A percentile compares a stretch with the other conserved stretches of the same genome.
Evolutionary conservation across 2,888 invertebrate species (phyloP).

Genomic region (Chrysina gloriosa): DNA sequence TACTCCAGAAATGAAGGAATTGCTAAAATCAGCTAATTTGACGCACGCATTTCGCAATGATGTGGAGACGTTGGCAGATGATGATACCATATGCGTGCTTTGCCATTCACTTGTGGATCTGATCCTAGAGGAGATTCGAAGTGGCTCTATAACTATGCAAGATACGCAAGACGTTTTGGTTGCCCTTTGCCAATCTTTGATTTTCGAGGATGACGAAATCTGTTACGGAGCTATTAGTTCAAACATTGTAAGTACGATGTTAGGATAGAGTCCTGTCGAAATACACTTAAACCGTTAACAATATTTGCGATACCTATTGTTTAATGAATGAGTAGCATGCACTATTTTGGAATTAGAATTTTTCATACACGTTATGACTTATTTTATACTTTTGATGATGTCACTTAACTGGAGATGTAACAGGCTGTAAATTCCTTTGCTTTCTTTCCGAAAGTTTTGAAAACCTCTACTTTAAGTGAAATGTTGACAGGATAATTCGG

Average conservation of each 20-base stretch:
- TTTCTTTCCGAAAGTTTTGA: no score
- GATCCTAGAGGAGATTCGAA: slow-evolving; percentile 27
- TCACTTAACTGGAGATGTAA: no score
- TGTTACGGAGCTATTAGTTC: slow-evolving; percentile 71
- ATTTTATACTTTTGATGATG: no score
- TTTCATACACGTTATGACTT: no score
- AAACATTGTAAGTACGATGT: slow-evolving; percentile 71
- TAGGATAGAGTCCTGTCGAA: no score
- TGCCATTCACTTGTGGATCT: slow-evolving; percentile 31
- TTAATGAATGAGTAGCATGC: background rate
- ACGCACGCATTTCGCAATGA: slow-evolving; percentile 24
- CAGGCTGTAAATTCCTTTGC: no score
- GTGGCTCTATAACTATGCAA: background rate
- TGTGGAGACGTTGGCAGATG: slow-evolving; percentile 11
- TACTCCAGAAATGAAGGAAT: slow-evolving; percentile 1
- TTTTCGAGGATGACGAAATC: slow-evolving; percentile 70
- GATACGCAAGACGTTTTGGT: background rate
- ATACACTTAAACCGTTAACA: background rate
- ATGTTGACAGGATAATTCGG: no score
- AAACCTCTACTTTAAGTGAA: no score
- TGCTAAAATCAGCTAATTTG: slow-evolving; percentile 18
- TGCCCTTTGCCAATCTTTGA: slow-evolving; percentile 67
- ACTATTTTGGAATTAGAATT: no score
- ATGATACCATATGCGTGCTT: background rate
- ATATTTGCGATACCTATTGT: background rate